phyloP scores from a whole-genome alignment of 2,888 invertebrate genomes.

The Apodemia zela region DNA sequence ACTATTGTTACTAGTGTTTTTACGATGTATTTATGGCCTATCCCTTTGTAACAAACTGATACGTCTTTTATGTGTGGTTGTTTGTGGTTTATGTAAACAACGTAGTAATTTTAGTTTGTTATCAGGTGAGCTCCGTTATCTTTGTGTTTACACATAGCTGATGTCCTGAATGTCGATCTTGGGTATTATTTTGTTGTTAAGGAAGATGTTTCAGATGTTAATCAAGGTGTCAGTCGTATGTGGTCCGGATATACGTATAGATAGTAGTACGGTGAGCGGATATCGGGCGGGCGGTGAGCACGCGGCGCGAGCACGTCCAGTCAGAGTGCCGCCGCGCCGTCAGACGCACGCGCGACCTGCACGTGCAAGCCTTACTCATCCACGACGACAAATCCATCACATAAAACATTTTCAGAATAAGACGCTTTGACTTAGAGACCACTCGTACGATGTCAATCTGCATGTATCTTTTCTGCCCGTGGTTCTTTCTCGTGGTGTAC shows the following conservation, averaged over 20 bases:
- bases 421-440: constrained; percentile 39
- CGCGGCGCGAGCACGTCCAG: constrained; percentile 76
- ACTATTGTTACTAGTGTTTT: background rate
- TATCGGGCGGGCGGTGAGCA: constrained; percentile 67
- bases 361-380: constrained; percentile 46
- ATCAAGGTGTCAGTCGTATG: constrained; percentile 64
- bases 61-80: background rate
- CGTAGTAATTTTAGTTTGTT: background rate
- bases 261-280: constrained; percentile 61
- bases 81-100: background rate
- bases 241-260: constrained; percentile 53
- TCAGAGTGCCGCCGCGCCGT: constrained; percentile 79
- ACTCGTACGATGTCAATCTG: constrained; percentile 76
- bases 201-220: constrained; percentile 50
- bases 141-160: background rate
- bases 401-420: constrained; percentile 48
- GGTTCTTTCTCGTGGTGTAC: constrained; percentile 84
- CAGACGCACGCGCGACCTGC: constrained; percentile 74
- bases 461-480: constrained; percentile 84
- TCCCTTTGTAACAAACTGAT: background rate
- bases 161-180: constrained; percentile 3
- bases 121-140: background rate
- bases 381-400: constrained; percentile 57
- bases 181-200: constrained; percentile 29
- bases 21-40: background rate